A percentile compares a stretch with the other conserved stretches of the same genome.
phyloP scores from a whole-genome alignment of 1,140 invertebrate species.

The Limonius californicus region DNA sequence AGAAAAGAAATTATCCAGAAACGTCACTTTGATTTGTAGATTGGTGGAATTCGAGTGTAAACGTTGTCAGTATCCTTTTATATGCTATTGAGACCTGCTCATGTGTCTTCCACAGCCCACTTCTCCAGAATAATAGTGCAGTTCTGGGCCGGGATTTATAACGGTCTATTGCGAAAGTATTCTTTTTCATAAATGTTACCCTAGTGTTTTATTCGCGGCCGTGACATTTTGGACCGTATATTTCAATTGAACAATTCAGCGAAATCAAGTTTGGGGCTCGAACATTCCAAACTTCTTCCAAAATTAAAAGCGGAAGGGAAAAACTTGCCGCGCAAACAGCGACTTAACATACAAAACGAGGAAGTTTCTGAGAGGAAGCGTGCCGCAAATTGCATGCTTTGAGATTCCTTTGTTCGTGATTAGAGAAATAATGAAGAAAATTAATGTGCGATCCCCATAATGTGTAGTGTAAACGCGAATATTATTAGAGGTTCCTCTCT shows the following conservation, averaged over 20 bases:
- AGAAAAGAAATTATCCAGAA: background rate
- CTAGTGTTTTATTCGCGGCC: background rate
- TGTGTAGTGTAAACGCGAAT: background rate
- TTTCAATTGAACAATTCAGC: background rate
- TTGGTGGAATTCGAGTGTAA: constrained; percentile 13
- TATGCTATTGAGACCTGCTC: constrained; percentile 11
- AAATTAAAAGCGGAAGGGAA: background rate
- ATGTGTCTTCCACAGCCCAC: constrained; percentile 14
- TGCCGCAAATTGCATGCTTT: background rate
- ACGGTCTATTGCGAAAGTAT: constrained; percentile 13
- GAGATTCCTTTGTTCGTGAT: background rate
- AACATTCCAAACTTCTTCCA: background rate
- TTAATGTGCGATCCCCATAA: background rate
- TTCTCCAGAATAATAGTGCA: constrained; percentile 11
- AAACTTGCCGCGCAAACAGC: background rate
- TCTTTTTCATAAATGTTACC: constrained; percentile 9
- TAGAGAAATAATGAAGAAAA: background rate
- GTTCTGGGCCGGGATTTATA: constrained; percentile 7
- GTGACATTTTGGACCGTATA: background rate
- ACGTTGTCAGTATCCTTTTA: constrained; percentile 15
- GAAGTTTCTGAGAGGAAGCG: background rate
- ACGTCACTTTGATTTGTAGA: constrained; percentile 14
- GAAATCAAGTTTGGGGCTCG: background rate
- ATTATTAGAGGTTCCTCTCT: too few relatives aligned
- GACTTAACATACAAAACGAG: background rate